Conservation (phyloP, 2,888 invertebrate species). For the Lochmaea capreae region DNA sequence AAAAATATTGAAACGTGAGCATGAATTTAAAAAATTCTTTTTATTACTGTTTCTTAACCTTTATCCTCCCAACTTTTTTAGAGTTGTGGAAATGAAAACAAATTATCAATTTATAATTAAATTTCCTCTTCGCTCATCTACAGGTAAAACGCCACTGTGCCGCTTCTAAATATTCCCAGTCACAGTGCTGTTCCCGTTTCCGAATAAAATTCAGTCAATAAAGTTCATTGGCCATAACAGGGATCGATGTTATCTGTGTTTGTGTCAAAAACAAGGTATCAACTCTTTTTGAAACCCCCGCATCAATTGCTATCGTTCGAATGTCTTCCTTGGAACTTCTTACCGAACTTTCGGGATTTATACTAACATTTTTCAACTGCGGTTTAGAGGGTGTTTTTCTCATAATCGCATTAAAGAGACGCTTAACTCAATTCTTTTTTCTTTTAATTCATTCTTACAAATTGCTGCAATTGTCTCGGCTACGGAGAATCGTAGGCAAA, state of each 20-base stretch:
- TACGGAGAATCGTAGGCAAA: no score
- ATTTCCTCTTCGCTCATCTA: neutral
- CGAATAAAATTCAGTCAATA: constrained; percentile 38
- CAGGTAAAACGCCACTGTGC: constrained; percentile 12
- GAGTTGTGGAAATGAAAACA: no score
- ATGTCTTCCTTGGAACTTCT: neutral
- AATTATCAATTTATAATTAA: no score
- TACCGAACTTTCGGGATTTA: constrained; percentile 7
- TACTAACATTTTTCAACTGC: constrained; percentile 1
- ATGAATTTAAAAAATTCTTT: no score
- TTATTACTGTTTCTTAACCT: no score
- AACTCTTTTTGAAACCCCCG: no score
- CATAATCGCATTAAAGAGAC: neutral
- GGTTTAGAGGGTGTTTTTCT: constrained; percentile 17
- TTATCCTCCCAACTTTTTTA: no score
- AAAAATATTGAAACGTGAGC: no score
- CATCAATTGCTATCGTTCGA: no score
- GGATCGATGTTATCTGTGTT: constrained; percentile 30
- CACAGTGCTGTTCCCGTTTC: constrained; percentile 19
- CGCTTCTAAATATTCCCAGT: constrained; percentile 11
- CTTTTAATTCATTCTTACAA: no score
- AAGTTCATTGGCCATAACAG: constrained; percentile 47
- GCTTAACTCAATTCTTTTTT: no score
- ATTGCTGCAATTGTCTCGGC: no score
- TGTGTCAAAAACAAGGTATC: constrained; percentile 35